Evolutionary conservation across 35 echinoderm and acorn worm species (phyloP), one percentile per base, ranked within the genome.

Genomic region (Strongylocentrotus purpuratus): DNA sequence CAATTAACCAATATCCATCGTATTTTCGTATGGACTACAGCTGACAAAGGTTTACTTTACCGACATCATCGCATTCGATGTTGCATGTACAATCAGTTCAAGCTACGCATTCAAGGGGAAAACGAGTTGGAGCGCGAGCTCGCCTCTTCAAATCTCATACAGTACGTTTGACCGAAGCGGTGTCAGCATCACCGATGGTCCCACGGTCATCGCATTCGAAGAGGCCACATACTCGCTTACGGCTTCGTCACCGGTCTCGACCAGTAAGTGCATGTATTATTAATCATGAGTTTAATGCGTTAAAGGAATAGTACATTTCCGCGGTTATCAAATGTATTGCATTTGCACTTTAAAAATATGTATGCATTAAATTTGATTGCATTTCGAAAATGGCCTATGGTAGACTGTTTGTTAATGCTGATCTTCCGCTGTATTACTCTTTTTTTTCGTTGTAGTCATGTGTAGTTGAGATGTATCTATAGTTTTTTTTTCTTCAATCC

Each of bases 1-100:
- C 18, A 41, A 41, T 91, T 22, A 15, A 18, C 41, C 10, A 46
- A 28, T 1, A 12, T 4, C 33, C 20, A 7, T 55, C 20, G 4
- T 78, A 50, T n/a, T 78, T 41, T 41, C 35, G 35, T 47, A 41
- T 33, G 14, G 6, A 28, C 31, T 20, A 22, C 88, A 95, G 95
- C 13, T 96, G 17, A 33, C 94, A 33, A 20, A 86, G 46, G 65
- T 96, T 18, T 96, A 55, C 52, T 96, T 96, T 86, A 94, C 93
- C 20, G 96, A 96, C 87, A 41, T 46, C 33, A 35, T 96, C 25
- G 35, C 47, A 91, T 96, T 96, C 52, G 88, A 47, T 25, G 31
- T 96, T 12, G 65, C 88, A 28, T 89, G 93, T 31, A 47, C 85
- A 33, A 96, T 96, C 45, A 92, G 94, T 31, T 17, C 50, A 13